phyloP scores from a whole-genome alignment of 2,113 vertebrate genomes.

The Drymodes brunneopygia region DNA sequence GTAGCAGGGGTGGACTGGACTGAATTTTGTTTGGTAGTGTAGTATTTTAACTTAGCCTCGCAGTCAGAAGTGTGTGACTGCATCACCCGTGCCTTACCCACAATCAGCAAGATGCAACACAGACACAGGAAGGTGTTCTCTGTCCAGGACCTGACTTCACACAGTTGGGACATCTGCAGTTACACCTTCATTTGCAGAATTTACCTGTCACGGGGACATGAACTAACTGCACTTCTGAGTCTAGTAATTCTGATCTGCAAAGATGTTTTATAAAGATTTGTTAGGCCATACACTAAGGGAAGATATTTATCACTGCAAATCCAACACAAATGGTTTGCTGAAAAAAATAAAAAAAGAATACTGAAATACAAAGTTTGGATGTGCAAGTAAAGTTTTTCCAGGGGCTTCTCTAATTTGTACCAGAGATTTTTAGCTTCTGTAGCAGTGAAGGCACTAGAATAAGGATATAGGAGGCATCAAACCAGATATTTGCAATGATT shows the following conservation, averaged over 20 bases:
- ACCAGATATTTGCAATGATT: background rate
- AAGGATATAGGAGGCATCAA: background rate
- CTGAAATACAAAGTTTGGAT: background rate
- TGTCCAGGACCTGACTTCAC: background rate
- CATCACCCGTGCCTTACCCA: accelerated
- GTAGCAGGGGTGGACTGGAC: background rate
- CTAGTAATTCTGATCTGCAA: background rate
- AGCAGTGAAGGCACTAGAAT: background rate
- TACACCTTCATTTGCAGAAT: background rate
- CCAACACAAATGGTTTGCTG: background rate
- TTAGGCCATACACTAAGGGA: background rate
- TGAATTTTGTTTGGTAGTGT: background rate
- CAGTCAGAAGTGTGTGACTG: background rate
- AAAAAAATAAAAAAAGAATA: background rate
- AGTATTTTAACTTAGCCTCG: background rate
- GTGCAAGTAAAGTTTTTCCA: background rate
- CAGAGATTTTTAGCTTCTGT: background rate
- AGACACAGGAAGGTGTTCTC: background rate
- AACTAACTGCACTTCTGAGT: background rate
- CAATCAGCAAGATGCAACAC: background rate
- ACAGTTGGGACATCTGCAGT: background rate
- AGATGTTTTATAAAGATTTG: background rate
- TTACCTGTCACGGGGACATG: no score
- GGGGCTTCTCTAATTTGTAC: background rate
- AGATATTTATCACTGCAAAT: background rate